phyloP scores from a whole-genome alignment of 2,888 invertebrate species.

The Trisateles emortualis region DNA sequence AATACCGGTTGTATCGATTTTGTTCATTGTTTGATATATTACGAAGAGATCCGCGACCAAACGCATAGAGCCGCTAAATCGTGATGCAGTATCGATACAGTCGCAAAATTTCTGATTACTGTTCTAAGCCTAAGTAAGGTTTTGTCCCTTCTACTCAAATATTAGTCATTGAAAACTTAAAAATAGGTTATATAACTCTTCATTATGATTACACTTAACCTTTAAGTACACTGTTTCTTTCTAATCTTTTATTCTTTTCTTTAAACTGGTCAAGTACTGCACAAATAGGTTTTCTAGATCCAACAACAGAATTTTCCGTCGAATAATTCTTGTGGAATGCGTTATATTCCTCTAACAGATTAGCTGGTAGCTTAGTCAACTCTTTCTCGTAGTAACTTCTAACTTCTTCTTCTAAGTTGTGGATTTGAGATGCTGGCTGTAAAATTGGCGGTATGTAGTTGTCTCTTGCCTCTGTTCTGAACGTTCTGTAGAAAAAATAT shows the following conservation, averaged over 20 bases:
- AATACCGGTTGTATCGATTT: too few relatives aligned
- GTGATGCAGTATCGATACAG: too few relatives aligned
- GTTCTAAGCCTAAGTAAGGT: too few relatives aligned
- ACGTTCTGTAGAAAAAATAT: slow-evolving; percentile 59
- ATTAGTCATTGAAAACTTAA: too few relatives aligned
- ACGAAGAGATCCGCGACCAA: too few relatives aligned
- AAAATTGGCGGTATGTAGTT: slow-evolving; percentile 62
- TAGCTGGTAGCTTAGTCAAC: slow-evolving; percentile 57
- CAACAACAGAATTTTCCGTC: slow-evolving; percentile 64
- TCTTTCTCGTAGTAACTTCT: slow-evolving; percentile 57
- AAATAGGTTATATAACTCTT: too few relatives aligned
- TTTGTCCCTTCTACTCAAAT: too few relatives aligned
- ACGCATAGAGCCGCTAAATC: too few relatives aligned
- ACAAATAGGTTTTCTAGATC: slow-evolving; percentile 68
- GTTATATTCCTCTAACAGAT: slow-evolving; percentile 54
- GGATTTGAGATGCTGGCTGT: slow-evolving; percentile 57
- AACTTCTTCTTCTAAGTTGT: slow-evolving; percentile 66
- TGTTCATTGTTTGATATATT: too few relatives aligned
- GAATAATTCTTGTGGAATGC: slow-evolving; percentile 50
- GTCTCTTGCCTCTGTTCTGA: slow-evolving; percentile 73
- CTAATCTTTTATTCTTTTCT: slow-evolving; percentile 66
- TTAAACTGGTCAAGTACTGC: slow-evolving; percentile 62
- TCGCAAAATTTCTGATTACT: too few relatives aligned
- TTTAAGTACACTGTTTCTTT: slow-evolving; percentile 38
- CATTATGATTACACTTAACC: too few relatives aligned